Evolutionary conservation across 1,140 invertebrate species (phyloP).

Genomic region (Cyrtorhinus lividipennis): DNA sequence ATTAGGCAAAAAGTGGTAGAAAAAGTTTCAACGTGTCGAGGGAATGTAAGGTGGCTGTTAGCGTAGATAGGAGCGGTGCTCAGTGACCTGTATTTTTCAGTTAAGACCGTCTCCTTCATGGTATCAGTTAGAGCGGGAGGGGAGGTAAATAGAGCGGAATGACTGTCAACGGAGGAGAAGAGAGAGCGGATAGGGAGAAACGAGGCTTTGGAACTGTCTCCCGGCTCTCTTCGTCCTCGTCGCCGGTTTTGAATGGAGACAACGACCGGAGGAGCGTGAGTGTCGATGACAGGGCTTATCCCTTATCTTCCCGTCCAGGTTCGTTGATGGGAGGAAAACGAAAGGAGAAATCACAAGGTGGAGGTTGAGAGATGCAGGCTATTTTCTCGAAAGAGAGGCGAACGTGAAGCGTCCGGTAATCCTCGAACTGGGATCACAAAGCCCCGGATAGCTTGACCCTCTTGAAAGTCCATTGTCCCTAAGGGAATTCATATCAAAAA

Average conservation of each 20-base stretch:
- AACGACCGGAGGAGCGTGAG: background rate
- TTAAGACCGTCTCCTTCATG: background rate
- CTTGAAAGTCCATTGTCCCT: too few species aligned
- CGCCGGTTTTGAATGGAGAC: background rate
- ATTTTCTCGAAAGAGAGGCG: too few species aligned
- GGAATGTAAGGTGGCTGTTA: background rate
- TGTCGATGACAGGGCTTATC: background rate
- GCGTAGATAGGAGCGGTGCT: background rate
- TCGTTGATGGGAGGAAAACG: too few species aligned
- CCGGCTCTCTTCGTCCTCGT: background rate
- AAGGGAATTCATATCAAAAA: too few species aligned
- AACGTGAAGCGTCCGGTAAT: too few species aligned
- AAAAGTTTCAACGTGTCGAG: background rate
- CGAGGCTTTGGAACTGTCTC: too few species aligned
- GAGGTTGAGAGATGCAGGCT: too few species aligned
- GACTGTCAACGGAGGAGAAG: background rate
- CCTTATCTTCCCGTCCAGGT: background rate
- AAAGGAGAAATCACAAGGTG: too few species aligned
- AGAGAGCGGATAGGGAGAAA: too few species aligned
- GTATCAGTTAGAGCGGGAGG: background rate
- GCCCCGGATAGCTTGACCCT: too few species aligned
- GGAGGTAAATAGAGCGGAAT: background rate
- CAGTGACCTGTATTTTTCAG: background rate
- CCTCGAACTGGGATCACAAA: too few species aligned
- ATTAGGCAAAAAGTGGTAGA: background rate